Evolutionary conservation across 2,113 vertebrate species (phyloP), one percentile per base, ranked within the genome.

Genomic region (Dasypus novemcinctus): DNA sequence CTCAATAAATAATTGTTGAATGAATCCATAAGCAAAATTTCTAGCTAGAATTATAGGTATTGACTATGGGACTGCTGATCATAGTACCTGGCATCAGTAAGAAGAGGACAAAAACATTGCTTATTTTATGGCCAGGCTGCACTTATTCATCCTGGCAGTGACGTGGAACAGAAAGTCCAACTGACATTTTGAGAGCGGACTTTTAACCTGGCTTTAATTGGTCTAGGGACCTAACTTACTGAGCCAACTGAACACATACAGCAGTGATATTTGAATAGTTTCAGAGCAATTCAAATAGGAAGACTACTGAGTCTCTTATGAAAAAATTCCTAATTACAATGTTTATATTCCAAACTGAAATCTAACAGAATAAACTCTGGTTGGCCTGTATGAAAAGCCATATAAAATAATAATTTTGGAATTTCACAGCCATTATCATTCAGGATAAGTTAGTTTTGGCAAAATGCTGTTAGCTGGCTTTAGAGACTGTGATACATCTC

Each of bases 1-100:
- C 57, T 93, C 49, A 95, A 63, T 59, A 96, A 95, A 94, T 97
- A 91, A 64, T 94, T 79, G 5, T 57, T 93, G 36, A 93, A 63
- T 89, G 38, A 92, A 89, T 87, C 17, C 25, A 23, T 86, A 93
- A 69, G 23, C 41, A 91, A 86, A 69, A 80, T 33, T 81, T 90
- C 71, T 43, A 74, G 25, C 17, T 93, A 75, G 38, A 91, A 63
- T 76, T 90, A n/a, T 54, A 33, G 52, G 15, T 76, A 82, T 82
- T 91, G 46, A 74, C 78, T 85, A 54, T 72, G 57, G 66, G 38
- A 71, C 36, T 66, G 33, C 5, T 89, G 63, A 78, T 15, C 17
- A 25, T 43, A 66, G 7, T 33, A 49, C 57, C 64, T 63, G 64
- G n/a, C 4, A 72, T 49, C 27, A 80, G 3, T 69, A 68, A 83